Conservation (phyloP, 2,797 vertebrate genomes). For the Microctenopoma steveboyesi region DNA sequence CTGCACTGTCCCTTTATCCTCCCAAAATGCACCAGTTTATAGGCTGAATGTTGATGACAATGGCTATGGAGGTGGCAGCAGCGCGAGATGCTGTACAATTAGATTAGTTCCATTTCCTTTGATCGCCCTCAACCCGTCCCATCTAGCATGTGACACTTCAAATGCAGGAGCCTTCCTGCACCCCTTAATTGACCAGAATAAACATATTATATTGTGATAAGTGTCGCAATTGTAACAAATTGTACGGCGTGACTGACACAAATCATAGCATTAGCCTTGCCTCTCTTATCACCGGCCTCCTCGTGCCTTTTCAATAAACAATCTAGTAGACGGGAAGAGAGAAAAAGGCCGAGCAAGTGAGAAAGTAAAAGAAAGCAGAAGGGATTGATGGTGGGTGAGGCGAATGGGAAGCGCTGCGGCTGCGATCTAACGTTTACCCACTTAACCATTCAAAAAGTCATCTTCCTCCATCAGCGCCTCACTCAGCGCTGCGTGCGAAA, state of each 20-base stretch:
- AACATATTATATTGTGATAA: conserved; percentile 85
- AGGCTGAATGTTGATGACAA: conserved; percentile 36
- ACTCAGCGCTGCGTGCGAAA: conserved; percentile 73
- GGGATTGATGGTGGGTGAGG: conserved; percentile 73
- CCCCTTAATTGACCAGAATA: conserved; percentile 85
- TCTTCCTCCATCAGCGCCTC: conserved; percentile 79
- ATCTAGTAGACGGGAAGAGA: conserved; percentile 60
- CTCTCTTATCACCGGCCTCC: conserved; percentile 79
- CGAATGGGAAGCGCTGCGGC: conserved; percentile 65
- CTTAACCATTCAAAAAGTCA: conserved; percentile 84
- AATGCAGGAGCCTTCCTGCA: conserved; percentile 71
- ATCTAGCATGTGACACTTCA: conserved; percentile 77
- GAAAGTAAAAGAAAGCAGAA: conserved; percentile 37
- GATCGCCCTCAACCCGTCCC: conserved; percentile 73
- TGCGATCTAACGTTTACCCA: conserved; percentile 77
- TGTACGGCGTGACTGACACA: conserved; percentile 82
- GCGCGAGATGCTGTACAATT: conserved; percentile 72
- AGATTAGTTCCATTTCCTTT: conserved; percentile 83
- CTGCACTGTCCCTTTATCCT: conserved; percentile 29
- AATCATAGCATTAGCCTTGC: conserved; percentile 82
- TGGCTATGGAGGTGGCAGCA: conserved; percentile 50
- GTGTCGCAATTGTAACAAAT: conserved; percentile 84
- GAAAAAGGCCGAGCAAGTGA: conserved; percentile 45
- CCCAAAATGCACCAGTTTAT: conserved; percentile 57
- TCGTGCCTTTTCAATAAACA: conserved; percentile 82